Conservation (phyloP, 2,113 vertebrate genomes). For the Heterotilapia buettikoferi region DNA sequence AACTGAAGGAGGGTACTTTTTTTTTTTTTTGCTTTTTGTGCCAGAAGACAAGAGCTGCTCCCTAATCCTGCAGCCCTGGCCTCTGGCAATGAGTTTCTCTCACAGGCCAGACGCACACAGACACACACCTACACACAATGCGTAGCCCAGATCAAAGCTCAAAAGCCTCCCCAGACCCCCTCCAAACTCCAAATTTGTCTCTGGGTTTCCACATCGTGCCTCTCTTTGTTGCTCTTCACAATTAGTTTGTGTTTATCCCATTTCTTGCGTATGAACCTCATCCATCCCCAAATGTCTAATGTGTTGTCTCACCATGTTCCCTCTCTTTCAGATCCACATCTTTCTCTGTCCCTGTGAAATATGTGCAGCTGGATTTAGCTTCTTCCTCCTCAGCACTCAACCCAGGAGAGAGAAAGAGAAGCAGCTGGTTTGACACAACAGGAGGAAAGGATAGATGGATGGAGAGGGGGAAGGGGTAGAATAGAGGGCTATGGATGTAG, state of each 20-base stretch:
- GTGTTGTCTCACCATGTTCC: background rate
- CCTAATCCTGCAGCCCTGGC: slow-evolving; percentile 42
- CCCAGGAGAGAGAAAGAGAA: slow-evolving; percentile 23
- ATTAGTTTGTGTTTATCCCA: background rate
- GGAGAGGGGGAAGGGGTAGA: background rate
- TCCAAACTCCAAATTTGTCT: slow-evolving; percentile 28
- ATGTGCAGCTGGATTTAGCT: slow-evolving; percentile 46
- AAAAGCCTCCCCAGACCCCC: slow-evolving; percentile 16
- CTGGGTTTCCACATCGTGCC: background rate
- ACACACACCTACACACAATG: slow-evolving; percentile 19
- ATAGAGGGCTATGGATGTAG: background rate
- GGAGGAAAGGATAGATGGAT: slow-evolving; percentile 12
- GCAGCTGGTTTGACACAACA: slow-evolving; percentile 35
- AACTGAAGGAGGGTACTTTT: background rate
- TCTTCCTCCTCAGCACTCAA: slow-evolving; percentile 20
- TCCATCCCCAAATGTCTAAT: background rate
- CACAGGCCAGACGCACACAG: slow-evolving; percentile 12
- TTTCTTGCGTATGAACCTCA: background rate
- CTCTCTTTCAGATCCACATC: background rate
- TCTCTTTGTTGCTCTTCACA: background rate
- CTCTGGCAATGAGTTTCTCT: slow-evolving; percentile 33
- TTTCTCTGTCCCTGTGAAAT: slow-evolving; percentile 29
- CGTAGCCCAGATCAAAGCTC: slow-evolving; percentile 56
- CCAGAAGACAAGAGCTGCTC: slow-evolving; percentile 1
- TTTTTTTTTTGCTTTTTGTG: background rate